Evolutionary conservation across 2,888 invertebrate species (phyloP), one percentile per base, ranked within the genome.

Genomic region (Heliconius ethilla): DNA sequence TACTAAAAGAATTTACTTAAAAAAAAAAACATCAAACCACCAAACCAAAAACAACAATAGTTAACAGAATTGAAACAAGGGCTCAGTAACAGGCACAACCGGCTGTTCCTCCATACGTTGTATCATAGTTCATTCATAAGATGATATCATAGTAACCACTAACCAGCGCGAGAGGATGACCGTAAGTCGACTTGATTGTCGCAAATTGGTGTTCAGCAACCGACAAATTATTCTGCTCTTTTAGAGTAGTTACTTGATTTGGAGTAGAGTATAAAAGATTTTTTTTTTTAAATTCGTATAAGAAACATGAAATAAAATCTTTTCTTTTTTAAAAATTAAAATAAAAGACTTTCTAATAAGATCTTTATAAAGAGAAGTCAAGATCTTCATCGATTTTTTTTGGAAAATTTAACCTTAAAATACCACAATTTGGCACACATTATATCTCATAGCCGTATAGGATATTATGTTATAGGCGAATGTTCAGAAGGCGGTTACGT

Each of bases 401-500:
- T 0, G 15, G 18, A 3, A 63, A 63, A 37, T 37, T 40, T 37
- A 5, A 37, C 11, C 15, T 27, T 10, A 25, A 33, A 85, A 84
- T 79, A 82, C 80, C 5, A 51, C 27, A 70, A 22, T 45, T 65
- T 33, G 63, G n/a, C 70, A 65, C 69, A 62, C n/a, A n/a, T 76
- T 25, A 65, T 22, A 3, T 51, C 33, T 66, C 29, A 69, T 67
- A 69, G 33, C 33, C 25, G 67, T 76, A 78, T 67, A 78, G 76
- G 72, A 72, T 72, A 76, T 76, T 73, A 76, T 78, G 67, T 73
- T 79, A 80, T 76, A 76, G 72, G 62, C 76, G 78, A 81, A 81
- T 86, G 89, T 88, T 89, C 89, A 89, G 89, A 90, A 90, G 90
- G 91, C 90, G 89, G 91, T 88, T 93, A 92, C 92, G 93, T 92